phyloP scores from a whole-genome alignment of 37 sponge, comb jelly and placozoan species.

The Theonella swinhoei region DNA sequence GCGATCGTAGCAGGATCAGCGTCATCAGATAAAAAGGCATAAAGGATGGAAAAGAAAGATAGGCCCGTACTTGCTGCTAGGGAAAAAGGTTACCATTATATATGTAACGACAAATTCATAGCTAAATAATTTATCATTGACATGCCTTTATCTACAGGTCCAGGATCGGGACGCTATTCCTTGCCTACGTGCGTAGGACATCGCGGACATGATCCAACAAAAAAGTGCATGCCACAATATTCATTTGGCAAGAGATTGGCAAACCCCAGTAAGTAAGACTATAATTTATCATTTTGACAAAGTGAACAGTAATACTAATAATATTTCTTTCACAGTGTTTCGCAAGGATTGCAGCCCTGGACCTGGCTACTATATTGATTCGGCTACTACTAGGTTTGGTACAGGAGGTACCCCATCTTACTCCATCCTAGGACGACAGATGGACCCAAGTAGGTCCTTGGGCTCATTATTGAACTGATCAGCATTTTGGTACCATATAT shows the following conservation, averaged over 20 bases:
- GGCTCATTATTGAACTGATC: not conserved
- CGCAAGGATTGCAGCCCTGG: conserved; percentile 93
- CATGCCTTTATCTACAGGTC: too few species aligned
- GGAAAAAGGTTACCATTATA: conserved; percentile 97
- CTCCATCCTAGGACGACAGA: conserved; percentile 95
- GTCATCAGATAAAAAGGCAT: too few species aligned
- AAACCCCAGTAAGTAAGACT: conserved; percentile 71
- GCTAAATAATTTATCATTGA: too few species aligned
- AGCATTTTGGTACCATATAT: not conserved
- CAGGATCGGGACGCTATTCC: conserved; percentile 92
- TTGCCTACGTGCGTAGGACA: conserved; percentile 84
- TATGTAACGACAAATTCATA: too few species aligned
- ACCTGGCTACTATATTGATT: conserved; percentile 89
- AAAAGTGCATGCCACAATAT: conserved; percentile 80
- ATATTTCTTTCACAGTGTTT: conserved; percentile 74
- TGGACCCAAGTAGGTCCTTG: conserved; percentile 76
- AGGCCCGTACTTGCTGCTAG: conserved; percentile 83
- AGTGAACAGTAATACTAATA: not conserved
- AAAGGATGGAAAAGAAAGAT: conserved; percentile 6
- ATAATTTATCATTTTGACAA: not conserved
- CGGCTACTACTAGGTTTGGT: conserved; percentile 79
- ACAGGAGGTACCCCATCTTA: conserved; percentile 90
- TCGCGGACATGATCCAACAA: conserved; percentile 86
- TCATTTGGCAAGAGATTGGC: conserved; percentile 86
- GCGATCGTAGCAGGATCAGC: not conserved